Evolutionary conservation across 2,113 vertebrate genomes (phyloP).

Genomic region (Colaptes auratus): DNA sequence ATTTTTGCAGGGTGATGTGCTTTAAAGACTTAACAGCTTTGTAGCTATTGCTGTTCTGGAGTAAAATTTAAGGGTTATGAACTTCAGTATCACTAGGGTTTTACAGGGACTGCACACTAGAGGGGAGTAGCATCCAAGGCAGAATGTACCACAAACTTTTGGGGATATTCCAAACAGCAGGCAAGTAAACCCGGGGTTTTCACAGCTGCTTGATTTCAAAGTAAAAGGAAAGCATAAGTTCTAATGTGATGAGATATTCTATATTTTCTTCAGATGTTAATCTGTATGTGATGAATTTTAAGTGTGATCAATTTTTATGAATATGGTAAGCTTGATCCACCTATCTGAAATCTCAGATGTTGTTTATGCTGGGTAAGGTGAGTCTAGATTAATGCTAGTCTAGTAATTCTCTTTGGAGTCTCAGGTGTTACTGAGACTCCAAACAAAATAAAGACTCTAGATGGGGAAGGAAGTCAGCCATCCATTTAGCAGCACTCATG

Average conservation of each 20-base stretch:
- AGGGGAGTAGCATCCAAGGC: background rate
- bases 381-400: background rate
- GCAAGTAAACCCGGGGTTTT: background rate
- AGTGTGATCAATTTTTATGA: background rate
- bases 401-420: too few species aligned
- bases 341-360: background rate
- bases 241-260: background rate
- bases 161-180: background rate
- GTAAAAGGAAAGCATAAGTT: background rate
- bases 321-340: background rate
- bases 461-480: background rate
- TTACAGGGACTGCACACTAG: conserved; percentile 10
- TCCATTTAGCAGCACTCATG: background rate
- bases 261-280: background rate
- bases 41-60: background rate
- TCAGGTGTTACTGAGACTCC: too few species aligned
- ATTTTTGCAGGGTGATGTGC: background rate
- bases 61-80: background rate
- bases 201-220: background rate
- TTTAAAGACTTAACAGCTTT: background rate
- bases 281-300: background rate
- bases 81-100: background rate
- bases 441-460: background rate
- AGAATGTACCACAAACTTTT: background rate
- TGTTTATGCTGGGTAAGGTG: background rate